These are phyloP conservation scores for Astatotilapia flaviijosephi DNA, from an alignment of 2,113 vertebrate species.

Conservation along the genomic window DNA sequence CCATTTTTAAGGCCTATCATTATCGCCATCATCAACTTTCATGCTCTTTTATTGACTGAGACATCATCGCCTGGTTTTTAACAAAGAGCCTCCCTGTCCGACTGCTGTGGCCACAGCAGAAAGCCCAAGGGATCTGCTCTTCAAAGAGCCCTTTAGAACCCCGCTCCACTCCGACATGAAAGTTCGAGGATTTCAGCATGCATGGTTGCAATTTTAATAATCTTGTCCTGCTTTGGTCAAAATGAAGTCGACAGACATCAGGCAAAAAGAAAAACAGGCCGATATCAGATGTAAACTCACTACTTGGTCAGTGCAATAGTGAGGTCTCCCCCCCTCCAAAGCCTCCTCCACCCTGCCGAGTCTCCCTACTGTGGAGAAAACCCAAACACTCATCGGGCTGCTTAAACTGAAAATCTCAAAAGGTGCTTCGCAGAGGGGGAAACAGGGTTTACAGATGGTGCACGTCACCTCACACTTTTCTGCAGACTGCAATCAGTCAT, in stretches of 20 bases:
- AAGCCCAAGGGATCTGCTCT: constrained; percentile 38
- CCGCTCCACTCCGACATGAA: constrained; percentile 41
- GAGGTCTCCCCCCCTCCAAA: constrained; percentile 31
- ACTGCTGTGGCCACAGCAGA: not conserved
- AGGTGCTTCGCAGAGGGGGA: not conserved
- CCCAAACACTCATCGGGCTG: constrained; percentile 17
- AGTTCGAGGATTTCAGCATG: constrained; percentile 51
- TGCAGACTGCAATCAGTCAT: constrained; percentile 30
- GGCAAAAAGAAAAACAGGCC: constrained; percentile 49
- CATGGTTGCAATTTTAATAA: constrained; percentile 74
- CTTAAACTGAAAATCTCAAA: not conserved
- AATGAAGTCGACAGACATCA: constrained; percentile 61
- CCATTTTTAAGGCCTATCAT: not conserved
- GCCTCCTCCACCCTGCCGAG: not conserved
- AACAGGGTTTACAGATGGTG: not conserved
- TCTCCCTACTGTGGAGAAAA: constrained; percentile 27
- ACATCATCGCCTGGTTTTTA: constrained; percentile 4
- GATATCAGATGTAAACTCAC: constrained; percentile 57
- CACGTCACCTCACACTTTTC: constrained; percentile 15
- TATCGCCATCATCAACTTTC: not conserved
- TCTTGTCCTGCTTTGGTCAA: constrained; percentile 60
- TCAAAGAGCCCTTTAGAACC: constrained; percentile 45
- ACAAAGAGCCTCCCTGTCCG: constrained; percentile 51
- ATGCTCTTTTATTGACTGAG: constrained; percentile 9
- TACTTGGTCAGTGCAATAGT: constrained; percentile 18